Evolutionary conservation across 2,888 invertebrate species (phyloP).

Genomic region (Parnassius smintheus): DNA sequence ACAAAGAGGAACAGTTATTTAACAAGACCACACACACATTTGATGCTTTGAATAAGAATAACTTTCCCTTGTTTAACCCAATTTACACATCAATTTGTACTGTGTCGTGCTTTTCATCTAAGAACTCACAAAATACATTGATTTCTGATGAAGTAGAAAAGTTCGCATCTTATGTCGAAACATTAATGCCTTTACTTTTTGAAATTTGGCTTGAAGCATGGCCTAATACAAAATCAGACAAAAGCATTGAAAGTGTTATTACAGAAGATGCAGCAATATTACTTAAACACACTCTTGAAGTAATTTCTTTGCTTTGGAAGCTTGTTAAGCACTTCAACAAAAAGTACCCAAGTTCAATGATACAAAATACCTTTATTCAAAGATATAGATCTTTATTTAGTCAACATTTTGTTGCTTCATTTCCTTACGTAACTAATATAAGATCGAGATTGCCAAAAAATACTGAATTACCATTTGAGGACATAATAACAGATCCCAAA

Average conservation of each 20-base stretch:
- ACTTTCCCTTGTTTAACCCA: conserved; percentile 58
- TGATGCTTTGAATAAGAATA: conserved; percentile 48
- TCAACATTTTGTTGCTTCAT: conserved; percentile 78
- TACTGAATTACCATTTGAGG: conserved; percentile 43
- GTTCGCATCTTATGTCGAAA: conserved; percentile 83
- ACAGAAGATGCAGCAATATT: conserved; percentile 83
- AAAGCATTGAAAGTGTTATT: conserved; percentile 73
- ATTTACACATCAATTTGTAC: conserved; percentile 57
- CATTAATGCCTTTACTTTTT: conserved; percentile 88
- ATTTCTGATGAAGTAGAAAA: conserved; percentile 67
- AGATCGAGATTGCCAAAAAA: conserved; percentile 52
- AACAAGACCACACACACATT: conserved; percentile 43
- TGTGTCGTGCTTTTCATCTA: conserved; percentile 67
- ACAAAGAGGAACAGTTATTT: conserved; percentile 34
- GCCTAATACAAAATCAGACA: conserved; percentile 68
- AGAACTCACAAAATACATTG: conserved; percentile 51
- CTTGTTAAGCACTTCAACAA: conserved; percentile 55
- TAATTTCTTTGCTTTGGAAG: conserved; percentile 82
- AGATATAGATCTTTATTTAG: conserved; percentile 78
- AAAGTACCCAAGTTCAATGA: conserved; percentile 57
- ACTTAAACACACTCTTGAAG: conserved; percentile 83
- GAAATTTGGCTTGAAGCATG: conserved; percentile 93
- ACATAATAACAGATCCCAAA: conserved; percentile 62
- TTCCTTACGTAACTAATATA: conserved; percentile 80
- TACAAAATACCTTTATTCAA: conserved; percentile 73